These are phyloP conservation scores for Siniperca scherzeri DNA, from an alignment of 2,797 vertebrate genomes.

Conservation along the genomic window DNA sequence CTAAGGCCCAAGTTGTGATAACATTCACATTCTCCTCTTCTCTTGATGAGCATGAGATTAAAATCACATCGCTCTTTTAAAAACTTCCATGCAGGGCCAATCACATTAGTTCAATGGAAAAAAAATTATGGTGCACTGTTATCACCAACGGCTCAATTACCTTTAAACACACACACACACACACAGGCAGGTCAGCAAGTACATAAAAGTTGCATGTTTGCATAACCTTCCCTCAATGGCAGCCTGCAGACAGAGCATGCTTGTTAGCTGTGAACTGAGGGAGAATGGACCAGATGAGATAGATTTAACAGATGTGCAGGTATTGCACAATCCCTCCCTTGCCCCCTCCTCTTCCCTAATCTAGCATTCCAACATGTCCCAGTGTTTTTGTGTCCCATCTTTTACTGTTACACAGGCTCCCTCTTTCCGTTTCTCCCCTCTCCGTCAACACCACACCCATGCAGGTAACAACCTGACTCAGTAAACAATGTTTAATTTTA, in stretches of 20 bases:
- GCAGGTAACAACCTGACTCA: constrained; percentile 80
- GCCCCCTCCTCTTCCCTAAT: constrained; percentile 48
- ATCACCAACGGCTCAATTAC: constrained; percentile 52
- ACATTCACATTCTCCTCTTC: constrained; percentile 2
- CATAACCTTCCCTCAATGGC: constrained; percentile 67
- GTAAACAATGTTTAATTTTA: constrained; percentile 77
- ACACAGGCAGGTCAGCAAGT: constrained; percentile 58
- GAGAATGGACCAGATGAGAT: constrained; percentile 76
- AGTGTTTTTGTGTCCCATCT: constrained; percentile 51
- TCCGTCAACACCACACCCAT: constrained; percentile 68
- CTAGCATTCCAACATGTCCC: constrained; percentile 73
- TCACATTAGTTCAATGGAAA: neutral
- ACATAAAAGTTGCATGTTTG: constrained; percentile 69
- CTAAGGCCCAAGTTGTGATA: no score
- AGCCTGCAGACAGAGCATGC: constrained; percentile 69
- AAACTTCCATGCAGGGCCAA: constrained; percentile 7
- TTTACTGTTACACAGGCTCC: constrained; percentile 1
- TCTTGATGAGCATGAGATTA: neutral
- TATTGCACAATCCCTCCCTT: constrained; percentile 82
- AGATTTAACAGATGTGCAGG: constrained; percentile 85
- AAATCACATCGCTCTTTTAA: constrained; percentile 19
- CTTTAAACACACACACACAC: constrained; percentile 36
- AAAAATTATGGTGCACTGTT: constrained; percentile 23
- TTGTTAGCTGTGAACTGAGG: constrained; percentile 70
- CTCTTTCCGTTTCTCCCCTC: constrained; percentile 23